Percentiles rank a stretch among this genome's conserved stretches.
Conservation (phyloP, 2,113 vertebrate genomes). For the Eclectus roratus region DNA sequence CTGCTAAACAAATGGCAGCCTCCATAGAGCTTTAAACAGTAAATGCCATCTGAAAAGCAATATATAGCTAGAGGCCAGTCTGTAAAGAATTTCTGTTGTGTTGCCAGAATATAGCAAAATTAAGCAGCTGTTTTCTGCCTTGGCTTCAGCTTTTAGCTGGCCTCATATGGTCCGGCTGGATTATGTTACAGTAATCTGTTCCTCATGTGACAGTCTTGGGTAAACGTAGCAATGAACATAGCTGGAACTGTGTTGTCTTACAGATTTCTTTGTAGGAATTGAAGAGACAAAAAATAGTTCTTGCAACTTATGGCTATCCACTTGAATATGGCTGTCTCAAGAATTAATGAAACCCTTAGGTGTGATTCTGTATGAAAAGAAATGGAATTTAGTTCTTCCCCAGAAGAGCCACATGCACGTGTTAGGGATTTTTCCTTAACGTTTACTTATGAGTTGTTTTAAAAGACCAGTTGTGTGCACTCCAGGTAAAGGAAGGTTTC, state of each 20-base stretch:
- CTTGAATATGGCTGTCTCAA: not conserved
- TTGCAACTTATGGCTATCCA: not conserved
- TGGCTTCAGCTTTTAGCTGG: not conserved
- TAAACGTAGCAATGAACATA: not conserved
- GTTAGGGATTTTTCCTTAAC: not conserved
- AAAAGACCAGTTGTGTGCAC: not conserved
- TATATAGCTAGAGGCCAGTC: not conserved
- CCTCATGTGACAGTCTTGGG: not conserved
- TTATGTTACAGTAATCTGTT: not conserved
- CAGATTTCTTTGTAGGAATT: not conserved
- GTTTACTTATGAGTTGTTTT: not conserved
- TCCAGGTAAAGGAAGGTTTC: not conserved
- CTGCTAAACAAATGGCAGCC: not conserved
- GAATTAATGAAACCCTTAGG: not conserved
- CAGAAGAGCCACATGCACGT: fast-evolving
- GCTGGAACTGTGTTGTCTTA: not conserved
- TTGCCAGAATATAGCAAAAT: not conserved
- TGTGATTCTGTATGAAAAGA: not conserved
- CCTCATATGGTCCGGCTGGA: not conserved
- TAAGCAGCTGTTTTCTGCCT: not conserved
- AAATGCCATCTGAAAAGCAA: not conserved
- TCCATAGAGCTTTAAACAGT: not conserved
- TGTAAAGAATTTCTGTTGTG: not conserved
- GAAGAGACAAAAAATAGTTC: not conserved
- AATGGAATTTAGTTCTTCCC: not conserved